Evolutionary conservation across 2,888 invertebrate genomes (phyloP), one percentile per base, ranked within the genome.

Genomic region (Geophilus truncorum): DNA sequence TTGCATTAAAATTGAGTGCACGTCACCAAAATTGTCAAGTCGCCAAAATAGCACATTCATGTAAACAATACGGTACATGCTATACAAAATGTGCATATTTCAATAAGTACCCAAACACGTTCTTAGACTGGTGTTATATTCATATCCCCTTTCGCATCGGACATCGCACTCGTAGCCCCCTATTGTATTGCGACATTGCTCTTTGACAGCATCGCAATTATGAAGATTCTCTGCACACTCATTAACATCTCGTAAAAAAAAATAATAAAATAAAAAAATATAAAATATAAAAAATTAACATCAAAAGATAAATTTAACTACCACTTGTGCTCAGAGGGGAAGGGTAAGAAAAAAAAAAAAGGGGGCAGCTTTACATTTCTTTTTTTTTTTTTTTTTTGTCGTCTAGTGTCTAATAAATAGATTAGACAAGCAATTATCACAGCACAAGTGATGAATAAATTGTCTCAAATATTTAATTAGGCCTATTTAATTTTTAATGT

Each of bases 71-170:
- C 12, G 45, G 12, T 18, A 62, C 57, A 70, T 28, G 28, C 21
- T 28, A 12, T 23, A 28, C n/a, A 70, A 70, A 70, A 25, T 70
- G 23, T 25, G 28, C 70, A 70, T 87, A 83, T 87, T 85, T 76
- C 85, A 84, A 82, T 87, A 87, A 87, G 70, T 86, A 91, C 91
- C 92, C 78, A 91, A 88, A 85, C 93, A 93, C 15, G 91, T 90
- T 82, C 90, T 89, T 6, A 90, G 90, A 0, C 90, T 86, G 7
- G 88, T 88, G 84, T 92, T 92, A 81, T 90, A 87, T 70, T 88
- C 89, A 84, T 90, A 93, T 0, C 93, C 93, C n/a, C 86, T 85
- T 84, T 89, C 89, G 84, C 92, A 82, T 85, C 83, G 82, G 6
- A 83, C 82, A 57, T 85, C 85, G 83, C 91, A 91, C 34, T 86